Conservation (phyloP, 2,888 invertebrate species). For the Caenorhabditis virilis region DNA sequence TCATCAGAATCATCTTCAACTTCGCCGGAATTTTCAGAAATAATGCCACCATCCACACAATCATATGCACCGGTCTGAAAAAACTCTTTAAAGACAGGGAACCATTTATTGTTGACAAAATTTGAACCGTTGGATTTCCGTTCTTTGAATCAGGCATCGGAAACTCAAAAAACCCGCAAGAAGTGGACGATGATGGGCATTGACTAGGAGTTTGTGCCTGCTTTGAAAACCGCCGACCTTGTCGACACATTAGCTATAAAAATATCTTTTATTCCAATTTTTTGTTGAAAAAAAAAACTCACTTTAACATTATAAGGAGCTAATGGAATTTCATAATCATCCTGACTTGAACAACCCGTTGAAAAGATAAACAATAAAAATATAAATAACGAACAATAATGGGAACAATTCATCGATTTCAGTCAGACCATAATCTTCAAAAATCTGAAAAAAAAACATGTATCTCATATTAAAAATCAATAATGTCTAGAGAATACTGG, state of each 20-base stretch:
- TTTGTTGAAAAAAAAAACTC: slow-evolving; percentile 3
- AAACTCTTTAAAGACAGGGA: not conserved
- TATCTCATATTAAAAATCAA: too few relatives aligned
- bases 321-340: slow-evolving; percentile 37
- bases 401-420: too few relatives aligned
- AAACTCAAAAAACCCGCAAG: slow-evolving; percentile 50
- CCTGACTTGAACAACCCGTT: slow-evolving; percentile 1
- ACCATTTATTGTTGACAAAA: not conserved
- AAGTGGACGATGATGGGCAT: slow-evolving; percentile 48
- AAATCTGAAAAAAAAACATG: too few relatives aligned
- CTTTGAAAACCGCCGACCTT: slow-evolving; percentile 39
- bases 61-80: slow-evolving; percentile 45
- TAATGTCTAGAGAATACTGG: too few relatives aligned
- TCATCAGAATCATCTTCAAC: slow-evolving; percentile 20
- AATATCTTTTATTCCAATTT: too few relatives aligned
- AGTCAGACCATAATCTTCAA: too few relatives aligned
- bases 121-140: slow-evolving; percentile 15
- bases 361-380: too few relatives aligned
- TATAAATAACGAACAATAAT: too few relatives aligned
- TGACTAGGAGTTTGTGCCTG: slow-evolving; percentile 40
- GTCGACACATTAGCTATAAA: slow-evolving; percentile 50
- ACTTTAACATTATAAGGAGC: slow-evolving; percentile 56
- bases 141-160: slow-evolving; percentile 16
- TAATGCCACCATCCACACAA: slow-evolving; percentile 49
- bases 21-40: slow-evolving; percentile 39